phyloP scores from a whole-genome alignment of 1,140 invertebrate species.

The Drosophila pectinifera region DNA sequence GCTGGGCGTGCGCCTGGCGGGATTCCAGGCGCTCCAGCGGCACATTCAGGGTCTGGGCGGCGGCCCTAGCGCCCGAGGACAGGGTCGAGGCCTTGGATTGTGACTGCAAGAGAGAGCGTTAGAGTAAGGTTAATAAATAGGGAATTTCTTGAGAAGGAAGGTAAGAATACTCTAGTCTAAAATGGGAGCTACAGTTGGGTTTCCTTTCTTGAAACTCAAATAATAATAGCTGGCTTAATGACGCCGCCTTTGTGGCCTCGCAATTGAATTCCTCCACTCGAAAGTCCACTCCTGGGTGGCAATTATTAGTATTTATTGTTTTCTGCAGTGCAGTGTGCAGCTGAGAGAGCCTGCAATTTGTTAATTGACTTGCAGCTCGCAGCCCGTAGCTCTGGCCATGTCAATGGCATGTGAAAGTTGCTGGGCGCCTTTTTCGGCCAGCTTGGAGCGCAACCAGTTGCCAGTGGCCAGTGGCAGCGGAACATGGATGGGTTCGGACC shows the following conservation, averaged over 20 bases:
- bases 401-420: slow-evolving; percentile 81
- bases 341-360: slow-evolving; percentile 38
- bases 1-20: slow-evolving; percentile 75
- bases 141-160: background rate
- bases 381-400: slow-evolving; percentile 32
- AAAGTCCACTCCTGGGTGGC: slow-evolving; percentile 3
- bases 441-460: slow-evolving; percentile 38
- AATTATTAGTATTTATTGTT: slow-evolving; percentile 12
- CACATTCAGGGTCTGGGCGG: slow-evolving; percentile 84
- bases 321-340: slow-evolving; percentile 12
- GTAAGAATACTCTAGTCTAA: background rate
- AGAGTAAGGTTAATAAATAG: slow-evolving; percentile 2
- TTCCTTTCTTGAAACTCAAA: background rate
- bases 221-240: too few species aligned
- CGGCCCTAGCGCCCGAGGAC: slow-evolving; percentile 81
- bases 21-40: slow-evolving; percentile 82
- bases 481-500: slow-evolving; percentile 6
- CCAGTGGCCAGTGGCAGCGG: background rate
- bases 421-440: slow-evolving; percentile 59
- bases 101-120: slow-evolving; percentile 63
- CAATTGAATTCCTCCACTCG: background rate
- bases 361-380: slow-evolving; percentile 56
- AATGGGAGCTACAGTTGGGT: background rate
- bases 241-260: background rate
- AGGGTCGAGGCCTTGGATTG: slow-evolving; percentile 83